Conservation (phyloP, 2,113 vertebrate species). For the mouse (Mus musculus) region GRCm39 chr13:41500501-41501000, state of each 20-base stretch:
- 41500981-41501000: neutral
- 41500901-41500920: too few relatives aligned
- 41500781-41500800: neutral
- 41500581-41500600: neutral
- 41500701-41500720: neutral
- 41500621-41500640: neutral
- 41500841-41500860: neutral
- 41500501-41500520: accelerated
- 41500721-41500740: neutral
- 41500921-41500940: neutral
- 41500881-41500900: neutral
- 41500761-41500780: neutral
- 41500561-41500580: neutral
- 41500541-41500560: neutral
- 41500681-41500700: neutral
- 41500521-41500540: neutral
- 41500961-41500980: neutral
- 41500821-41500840: too few relatives aligned
- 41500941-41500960: too few relatives aligned
- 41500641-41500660: neutral
- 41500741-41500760: neutral
- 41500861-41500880: too few relatives aligned
- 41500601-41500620: neutral
- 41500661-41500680: constrained; percentile 7
- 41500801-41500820: neutral